Conservation (phyloP, 2,113 vertebrate species). For the Seriola rivoliana region DNA sequence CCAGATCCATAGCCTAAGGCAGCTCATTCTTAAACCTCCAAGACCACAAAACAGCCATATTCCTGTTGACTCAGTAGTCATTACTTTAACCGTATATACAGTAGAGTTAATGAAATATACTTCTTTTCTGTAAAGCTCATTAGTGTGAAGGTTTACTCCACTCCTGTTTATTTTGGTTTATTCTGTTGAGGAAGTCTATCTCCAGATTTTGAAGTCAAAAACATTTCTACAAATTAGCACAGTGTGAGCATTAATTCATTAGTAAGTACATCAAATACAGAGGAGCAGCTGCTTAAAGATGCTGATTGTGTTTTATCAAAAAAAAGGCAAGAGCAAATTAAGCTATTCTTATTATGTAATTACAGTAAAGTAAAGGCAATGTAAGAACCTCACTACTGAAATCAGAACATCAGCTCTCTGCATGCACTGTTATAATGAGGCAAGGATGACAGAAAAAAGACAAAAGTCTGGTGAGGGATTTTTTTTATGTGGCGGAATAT, state of each 20-base stretch:
- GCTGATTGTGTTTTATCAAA: constrained; percentile 20
- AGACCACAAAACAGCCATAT: constrained; percentile 42
- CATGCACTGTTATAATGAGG: constrained; percentile 6
- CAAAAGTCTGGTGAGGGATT: not conserved
- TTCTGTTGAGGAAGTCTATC: not conserved
- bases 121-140: not conserved
- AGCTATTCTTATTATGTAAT: constrained; percentile 16
- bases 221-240: not conserved
- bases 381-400: not conserved
- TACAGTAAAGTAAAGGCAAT: not conserved
- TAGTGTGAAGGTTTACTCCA: not conserved
- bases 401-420: not conserved
- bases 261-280: not conserved
- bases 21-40: constrained; percentile 47
- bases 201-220: not conserved
- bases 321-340: not conserved
- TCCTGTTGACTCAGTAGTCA: constrained; percentile 22
- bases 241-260: not conserved
- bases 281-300: not conserved
- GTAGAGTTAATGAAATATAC: not conserved
- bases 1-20: constrained; percentile 69
- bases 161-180: not conserved
- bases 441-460: not conserved
- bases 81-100: constrained; percentile 29
- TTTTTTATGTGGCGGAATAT: constrained; percentile 4